phyloP scores from a whole-genome alignment of 1,140 invertebrate genomes.

The Papilio polytes region DNA sequence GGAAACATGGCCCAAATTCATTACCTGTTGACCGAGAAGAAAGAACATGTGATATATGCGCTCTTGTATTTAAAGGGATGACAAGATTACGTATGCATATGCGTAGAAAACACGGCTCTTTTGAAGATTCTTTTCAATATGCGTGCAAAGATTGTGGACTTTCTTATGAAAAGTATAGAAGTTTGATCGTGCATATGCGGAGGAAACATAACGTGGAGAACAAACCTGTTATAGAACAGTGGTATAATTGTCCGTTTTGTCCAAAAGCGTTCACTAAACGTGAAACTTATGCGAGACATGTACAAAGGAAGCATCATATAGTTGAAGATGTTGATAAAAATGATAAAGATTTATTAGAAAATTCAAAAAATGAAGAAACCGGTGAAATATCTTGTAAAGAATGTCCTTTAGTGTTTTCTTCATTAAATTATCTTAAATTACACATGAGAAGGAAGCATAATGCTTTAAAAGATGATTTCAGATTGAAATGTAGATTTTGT shows the following conservation, averaged over 20 bases:
- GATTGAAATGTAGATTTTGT: constrained; percentile 73
- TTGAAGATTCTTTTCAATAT: constrained; percentile 70
- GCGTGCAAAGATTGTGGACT: constrained; percentile 70
- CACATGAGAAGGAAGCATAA: constrained; percentile 80
- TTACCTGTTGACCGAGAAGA: constrained; percentile 65
- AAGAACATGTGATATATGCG: constrained; percentile 73
- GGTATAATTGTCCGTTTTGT: constrained; percentile 74
- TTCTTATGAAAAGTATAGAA: constrained; percentile 75
- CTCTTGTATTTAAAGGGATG: constrained; percentile 75
- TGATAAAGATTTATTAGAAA: constrained; percentile 46
- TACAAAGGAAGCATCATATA: constrained; percentile 71
- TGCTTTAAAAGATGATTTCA: constrained; percentile 69
- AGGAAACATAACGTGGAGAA: constrained; percentile 63
- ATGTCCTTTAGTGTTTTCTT: constrained; percentile 73
- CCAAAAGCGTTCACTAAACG: constrained; percentile 71
- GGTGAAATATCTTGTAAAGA: constrained; percentile 72
- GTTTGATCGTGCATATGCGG: constrained; percentile 71
- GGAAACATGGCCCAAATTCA: constrained; percentile 72
- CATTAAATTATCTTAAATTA: constrained; percentile 67
- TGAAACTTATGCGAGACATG: constrained; percentile 71
- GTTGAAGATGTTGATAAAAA: constrained; percentile 58
- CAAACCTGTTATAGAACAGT: constrained; percentile 58
- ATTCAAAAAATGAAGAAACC: constrained; percentile 60
- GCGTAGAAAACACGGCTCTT: constrained; percentile 73
- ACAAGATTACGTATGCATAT: constrained; percentile 75